Evolutionary conservation across 1,140 invertebrate species (phyloP).

Genomic region (Megalonaias nervosa): DNA sequence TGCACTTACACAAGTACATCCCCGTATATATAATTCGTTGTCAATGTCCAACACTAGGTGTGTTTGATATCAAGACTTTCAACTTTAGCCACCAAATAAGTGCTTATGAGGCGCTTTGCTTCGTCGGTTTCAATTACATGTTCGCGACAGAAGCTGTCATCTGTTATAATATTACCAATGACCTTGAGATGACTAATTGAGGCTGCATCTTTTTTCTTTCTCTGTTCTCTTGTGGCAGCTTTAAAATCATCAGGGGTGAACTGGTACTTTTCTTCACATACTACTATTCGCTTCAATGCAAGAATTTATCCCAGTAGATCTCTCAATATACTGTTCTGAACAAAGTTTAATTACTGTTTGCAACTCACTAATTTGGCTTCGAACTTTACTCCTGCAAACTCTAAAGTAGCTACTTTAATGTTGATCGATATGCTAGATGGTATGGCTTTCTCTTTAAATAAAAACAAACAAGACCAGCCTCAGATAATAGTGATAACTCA

Average conservation of each 20-base stretch:
- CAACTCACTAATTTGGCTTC: not conserved
- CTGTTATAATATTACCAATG: too few species aligned
- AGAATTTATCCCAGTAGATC: not conserved
- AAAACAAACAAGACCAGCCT: not conserved
- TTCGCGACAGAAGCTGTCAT: too few species aligned
- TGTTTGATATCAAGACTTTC: too few species aligned
- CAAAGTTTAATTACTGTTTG: slow-evolving; percentile 12
- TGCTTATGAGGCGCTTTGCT: too few species aligned
- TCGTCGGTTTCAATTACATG: too few species aligned
- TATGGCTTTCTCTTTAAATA: too few species aligned
- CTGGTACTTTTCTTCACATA: not conserved
- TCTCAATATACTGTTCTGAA: not conserved
- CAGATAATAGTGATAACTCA: not conserved
- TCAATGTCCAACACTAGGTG: too few species aligned
- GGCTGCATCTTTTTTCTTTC: too few species aligned
- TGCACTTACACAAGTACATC: slow-evolving; percentile 4
- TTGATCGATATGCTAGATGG: not conserved
- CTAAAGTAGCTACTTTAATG: slow-evolving; percentile 1
- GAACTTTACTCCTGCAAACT: slow-evolving; percentile 24
- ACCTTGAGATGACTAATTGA: too few species aligned
- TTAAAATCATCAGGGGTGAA: not conserved
- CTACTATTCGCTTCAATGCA: not conserved
- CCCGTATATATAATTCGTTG: slow-evolving; percentile 8
- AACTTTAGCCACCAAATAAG: too few species aligned
- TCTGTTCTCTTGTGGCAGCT: not conserved